Base-by-base conservation (phyloP, 2,797 vertebrate species). In the Sciurus carolinensis region DNA sequence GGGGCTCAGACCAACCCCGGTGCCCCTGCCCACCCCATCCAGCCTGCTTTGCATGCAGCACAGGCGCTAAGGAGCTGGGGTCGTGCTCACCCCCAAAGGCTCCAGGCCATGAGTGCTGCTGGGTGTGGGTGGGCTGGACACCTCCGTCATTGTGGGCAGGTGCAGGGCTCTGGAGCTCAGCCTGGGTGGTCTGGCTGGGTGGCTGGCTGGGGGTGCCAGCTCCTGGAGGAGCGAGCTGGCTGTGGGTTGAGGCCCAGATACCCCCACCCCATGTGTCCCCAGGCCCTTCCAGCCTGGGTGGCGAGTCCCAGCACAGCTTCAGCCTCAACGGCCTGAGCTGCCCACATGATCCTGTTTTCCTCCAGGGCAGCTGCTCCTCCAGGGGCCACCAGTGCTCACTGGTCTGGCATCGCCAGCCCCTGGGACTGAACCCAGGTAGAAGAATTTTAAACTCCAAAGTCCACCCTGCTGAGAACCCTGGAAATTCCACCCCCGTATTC, bases 261-360 rank as follows among this genome's bases (percentile, higher is more conserved):
- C 36, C 39, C 42, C 69, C 17, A 0, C 7, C 17, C 44, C 59
- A 3, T 1, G 0, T 4, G 47, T 10, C 83, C 39, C n/a, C 42
- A 11, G 76, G 13, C 57, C 57, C 22, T 44, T 7, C 36, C 52
- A n/a, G n/a, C 24, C 66, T 9, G 67, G 44, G 1, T 15, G 17
- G 6, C 5, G 26, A 2, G 0, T 28, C 72, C 75, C 28, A 3
- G 15, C 39, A n/a, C 7, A 13, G 20, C 3, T 5, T 8, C 8
- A 22, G 67, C 28, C 42, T 33, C 18, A 1, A 5, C 7, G 26
- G 28, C 18, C 39, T 33, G 33, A 30, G 10, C 20, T 5, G 4
- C 5, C 0, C 0, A 20, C 0, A 0, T 20, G 36, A 22, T 44
- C 82, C 20, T 17, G 47, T 5, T 3, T n/a, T 52, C 64, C 39